Evolutionary conservation across 2,888 invertebrate genomes (phyloP).

Genomic region (Chloroclysta siterata): DNA sequence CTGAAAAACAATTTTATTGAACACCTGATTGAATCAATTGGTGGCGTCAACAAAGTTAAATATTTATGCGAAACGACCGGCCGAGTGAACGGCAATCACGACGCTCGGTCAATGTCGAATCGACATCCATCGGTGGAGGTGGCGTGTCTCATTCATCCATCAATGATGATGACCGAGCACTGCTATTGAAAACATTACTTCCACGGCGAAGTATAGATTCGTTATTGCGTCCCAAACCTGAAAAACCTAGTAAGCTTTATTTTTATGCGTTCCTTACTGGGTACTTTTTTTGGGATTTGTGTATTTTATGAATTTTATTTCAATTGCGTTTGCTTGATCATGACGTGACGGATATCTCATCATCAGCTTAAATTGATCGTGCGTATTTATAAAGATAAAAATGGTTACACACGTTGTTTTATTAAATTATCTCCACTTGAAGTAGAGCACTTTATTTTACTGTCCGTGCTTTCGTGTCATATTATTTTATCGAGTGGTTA

Average conservation of each 20-base stretch:
- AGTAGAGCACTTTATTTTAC: conserved; percentile 5
- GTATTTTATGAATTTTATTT: background rate
- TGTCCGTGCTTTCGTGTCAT: conserved; percentile 3
- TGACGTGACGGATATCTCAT: too few species aligned
- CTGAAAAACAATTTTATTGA: conserved; percentile 22
- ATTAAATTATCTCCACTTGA: background rate
- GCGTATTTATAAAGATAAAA: background rate
- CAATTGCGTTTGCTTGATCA: too few species aligned
- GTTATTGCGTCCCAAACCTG: background rate
- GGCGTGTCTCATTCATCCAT: conserved; percentile 28
- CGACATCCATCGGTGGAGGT: conserved; percentile 45
- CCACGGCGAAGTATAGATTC: background rate
- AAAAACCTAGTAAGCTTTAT: too few species aligned
- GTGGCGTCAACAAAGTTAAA: conserved; percentile 39
- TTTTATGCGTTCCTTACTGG: too few species aligned
- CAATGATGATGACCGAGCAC: conserved; percentile 19
- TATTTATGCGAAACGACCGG: conserved; percentile 50
- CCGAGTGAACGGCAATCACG: conserved; percentile 54
- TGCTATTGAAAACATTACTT: conserved; percentile 13
- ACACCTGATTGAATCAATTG: conserved; percentile 32
- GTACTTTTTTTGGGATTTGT: background rate
- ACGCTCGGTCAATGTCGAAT: conserved; percentile 65
- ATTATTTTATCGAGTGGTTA: background rate
- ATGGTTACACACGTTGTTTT: background rate
- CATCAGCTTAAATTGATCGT: background rate